Evolutionary conservation across 2,797 vertebrate genomes (phyloP), one percentile per base, ranked within the genome.

Genomic region (Intellagama lesueurii): DNA sequence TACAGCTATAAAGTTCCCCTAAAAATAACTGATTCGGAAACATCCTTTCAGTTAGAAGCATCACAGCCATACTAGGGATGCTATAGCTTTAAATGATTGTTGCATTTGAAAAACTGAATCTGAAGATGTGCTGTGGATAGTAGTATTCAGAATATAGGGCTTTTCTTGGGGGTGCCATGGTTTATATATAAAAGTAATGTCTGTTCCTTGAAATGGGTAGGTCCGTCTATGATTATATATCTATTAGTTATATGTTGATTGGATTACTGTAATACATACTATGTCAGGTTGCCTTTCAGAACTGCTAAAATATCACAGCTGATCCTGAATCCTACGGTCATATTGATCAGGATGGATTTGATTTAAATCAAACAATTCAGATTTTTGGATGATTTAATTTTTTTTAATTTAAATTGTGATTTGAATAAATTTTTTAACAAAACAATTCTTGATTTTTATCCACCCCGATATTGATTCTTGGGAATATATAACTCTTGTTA

Each of bases 1-100:
- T 95, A 94, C 88, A 78, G 88, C 95, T 94, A 93, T 3, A 94
- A 94, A 94, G 90, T 94, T 94, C 94, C 95, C 19, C 49, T 94
- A 94, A 91, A 85, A 44, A 32, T 0, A 14, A 87, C 0, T 1
- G 90, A 81, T 94, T 95, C 93, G 86, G 80, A 94, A 94, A 0
- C 22, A 94, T 87, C 90, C 52, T 86, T 0, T 69, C 0, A 0
- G 72, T 90, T 81, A 0, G 0, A 92, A 92, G 80, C 49, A 0
- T 0, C 0, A 68, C 3, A 70, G n/a, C 12, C 79, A 75, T 89
- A 68, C 87, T 14, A 0, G 7, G 86, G 93, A 0, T 0, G 7
- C 12, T 11, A 0, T 87, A 14, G 0, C 89, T 49, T 70, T 91
- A 89, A 89, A 56, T 1, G 5, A 60, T 72, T 1, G 0, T 90